A percentile compares a stretch with the other conserved stretches of the same genome.
Evolutionary conservation across 2,797 vertebrate species (phyloP).

Genomic region (Spatula clypeata): DNA sequence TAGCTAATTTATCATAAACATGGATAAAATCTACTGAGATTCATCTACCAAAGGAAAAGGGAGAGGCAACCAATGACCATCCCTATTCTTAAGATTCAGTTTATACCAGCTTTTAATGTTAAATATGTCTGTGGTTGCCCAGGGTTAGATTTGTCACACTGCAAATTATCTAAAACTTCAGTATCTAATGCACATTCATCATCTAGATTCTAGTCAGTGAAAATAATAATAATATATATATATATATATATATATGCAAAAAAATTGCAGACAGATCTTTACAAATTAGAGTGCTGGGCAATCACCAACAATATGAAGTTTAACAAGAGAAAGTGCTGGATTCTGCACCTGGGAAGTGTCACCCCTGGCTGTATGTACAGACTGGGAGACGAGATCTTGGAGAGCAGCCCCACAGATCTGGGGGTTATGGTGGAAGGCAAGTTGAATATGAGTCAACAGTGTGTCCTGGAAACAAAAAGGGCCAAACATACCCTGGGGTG

Average conservation of each 20-base stretch:
- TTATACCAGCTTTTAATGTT: not conserved
- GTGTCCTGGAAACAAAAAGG: too few relatives aligned
- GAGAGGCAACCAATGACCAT: not conserved
- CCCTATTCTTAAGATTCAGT: not conserved
- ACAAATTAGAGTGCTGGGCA: too few relatives aligned
- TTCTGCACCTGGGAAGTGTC: too few relatives aligned
- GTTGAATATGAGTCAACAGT: too few relatives aligned
- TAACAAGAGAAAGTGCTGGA: too few relatives aligned
- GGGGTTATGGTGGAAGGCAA: too few relatives aligned
- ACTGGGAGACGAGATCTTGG: too few relatives aligned
- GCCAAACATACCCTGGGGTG: too few relatives aligned
- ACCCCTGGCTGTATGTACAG: too few relatives aligned
- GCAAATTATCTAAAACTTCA: not conserved
- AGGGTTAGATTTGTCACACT: not conserved
- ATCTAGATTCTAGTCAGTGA: not conserved
- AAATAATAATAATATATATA: not conserved
- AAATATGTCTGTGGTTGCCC: not conserved
- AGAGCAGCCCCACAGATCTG: too few relatives aligned
- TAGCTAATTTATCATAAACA: not conserved
- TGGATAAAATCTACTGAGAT: not conserved
- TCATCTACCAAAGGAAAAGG: not conserved
- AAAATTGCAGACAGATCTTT: not conserved
- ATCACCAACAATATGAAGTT: too few relatives aligned
- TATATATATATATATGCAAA: not conserved
- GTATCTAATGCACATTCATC: not conserved